Evolutionary conservation across 2,113 vertebrate species (phyloP), one percentile per base, ranked within the genome.

Genomic region (Ariopsis seemanni): DNA sequence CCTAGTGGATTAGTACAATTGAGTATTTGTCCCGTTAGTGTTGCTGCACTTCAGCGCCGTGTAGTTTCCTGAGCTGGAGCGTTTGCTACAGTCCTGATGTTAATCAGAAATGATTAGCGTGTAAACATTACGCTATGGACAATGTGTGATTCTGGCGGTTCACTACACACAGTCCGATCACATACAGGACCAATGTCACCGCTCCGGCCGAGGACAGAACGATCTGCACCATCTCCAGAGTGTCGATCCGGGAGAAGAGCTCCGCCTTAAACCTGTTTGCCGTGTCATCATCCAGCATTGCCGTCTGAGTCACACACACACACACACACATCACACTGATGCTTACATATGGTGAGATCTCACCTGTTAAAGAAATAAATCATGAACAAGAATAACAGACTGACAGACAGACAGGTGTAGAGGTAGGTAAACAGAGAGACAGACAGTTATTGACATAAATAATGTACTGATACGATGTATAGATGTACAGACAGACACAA

Each of bases 241-340:
- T 79, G 20, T 93, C 57, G 53, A 99, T 85, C 1, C 89, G 94
- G 4, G 89, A 58, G 0, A 93, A 89, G 69, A 99, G 95, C 92
- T 94, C 93, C 0, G 0, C 25, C 92, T 96, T 97, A 89, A 99
- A 96, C 95, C 91, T 92, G 71, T 95, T 87, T 6, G 97, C 98
- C 0, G 97, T 97, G 5, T 89, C 93, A 1, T 98, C 96, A 1
- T 96, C 96, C 89, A 99, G 83, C 34, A 89, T 85, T 0, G 96
- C 98, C 71, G 97, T 96, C 98, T 99, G 92, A 75, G 52, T 55
- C 57, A 86, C 60, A 82, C 65, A 58, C 65, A 83, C 63, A 83
- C 52, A 82, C 55, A 75, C 34, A 42, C 2, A 55, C 15, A 72
- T 17, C 74, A 78, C 25, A 53, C 11, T 9, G 1, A 55, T 5